phyloP scores from a whole-genome alignment of 1,140 invertebrate species.

The Popillia japonica region DNA sequence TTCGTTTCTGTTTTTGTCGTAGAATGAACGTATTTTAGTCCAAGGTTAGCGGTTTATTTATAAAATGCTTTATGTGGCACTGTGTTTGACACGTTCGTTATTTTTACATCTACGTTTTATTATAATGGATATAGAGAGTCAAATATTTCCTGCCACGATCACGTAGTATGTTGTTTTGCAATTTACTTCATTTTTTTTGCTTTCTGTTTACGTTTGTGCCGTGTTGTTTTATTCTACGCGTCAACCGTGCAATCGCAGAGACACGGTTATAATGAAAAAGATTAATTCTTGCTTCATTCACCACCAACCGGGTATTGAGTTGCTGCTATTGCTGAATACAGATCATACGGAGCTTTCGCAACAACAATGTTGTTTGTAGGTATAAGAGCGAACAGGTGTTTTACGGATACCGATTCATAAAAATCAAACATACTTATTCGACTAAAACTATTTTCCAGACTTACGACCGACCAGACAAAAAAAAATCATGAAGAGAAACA shows the following conservation, averaged over 20 bases:
- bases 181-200: neutral
- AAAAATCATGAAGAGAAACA: conserved; percentile 17
- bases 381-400: no score
- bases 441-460: no score
- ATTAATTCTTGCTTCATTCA: conserved; percentile 28
- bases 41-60: conserved; percentile 31
- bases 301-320: neutral
- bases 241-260: neutral
- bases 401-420: no score
- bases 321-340: conserved; percentile 9
- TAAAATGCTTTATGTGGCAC: conserved; percentile 17
- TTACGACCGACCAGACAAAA: no score
- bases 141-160: conserved; percentile 23
- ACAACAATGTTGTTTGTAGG: no score
- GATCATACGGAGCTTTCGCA: neutral
- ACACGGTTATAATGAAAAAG: neutral
- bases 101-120: conserved; percentile 18
- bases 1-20: conserved; percentile 15
- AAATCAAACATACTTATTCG: no score
- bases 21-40: conserved; percentile 1
- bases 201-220: no score
- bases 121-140: conserved; percentile 24
- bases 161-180: conserved; percentile 10
- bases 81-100: conserved; percentile 24
- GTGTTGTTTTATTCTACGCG: neutral